Percentiles rank a stretch among this genome's conserved stretches.
Evolutionary conservation across 2,888 invertebrate genomes (phyloP).

Genomic region (Pyrrhosoma nymphula): DNA sequence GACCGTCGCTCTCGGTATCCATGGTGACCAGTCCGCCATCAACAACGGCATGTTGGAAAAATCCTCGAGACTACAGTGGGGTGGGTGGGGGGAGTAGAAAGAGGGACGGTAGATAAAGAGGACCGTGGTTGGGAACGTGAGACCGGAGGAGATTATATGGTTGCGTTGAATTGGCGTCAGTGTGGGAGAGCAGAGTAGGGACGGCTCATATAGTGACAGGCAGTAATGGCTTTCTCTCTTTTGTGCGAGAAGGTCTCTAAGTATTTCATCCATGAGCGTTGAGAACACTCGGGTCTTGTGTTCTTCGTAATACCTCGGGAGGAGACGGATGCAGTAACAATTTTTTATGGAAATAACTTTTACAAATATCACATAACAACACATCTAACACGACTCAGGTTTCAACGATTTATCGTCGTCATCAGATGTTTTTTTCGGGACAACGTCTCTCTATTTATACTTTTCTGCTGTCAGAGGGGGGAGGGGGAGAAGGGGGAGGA

Average conservation of each 20-base stretch:
- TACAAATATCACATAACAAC: no score
- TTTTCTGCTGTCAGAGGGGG: no score
- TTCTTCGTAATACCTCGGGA: no score
- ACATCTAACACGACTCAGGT: no score
- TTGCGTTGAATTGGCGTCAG: neutral
- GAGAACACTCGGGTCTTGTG: no score
- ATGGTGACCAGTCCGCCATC: neutral
- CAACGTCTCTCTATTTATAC: no score
- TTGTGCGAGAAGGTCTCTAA: neutral
- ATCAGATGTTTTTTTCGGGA: no score
- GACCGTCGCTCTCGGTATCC: neutral
- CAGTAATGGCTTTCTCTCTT: neutral
- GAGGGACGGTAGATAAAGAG: neutral
- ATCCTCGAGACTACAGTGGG: neutral
- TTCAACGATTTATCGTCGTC: no score
- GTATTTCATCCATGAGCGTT: neutral
- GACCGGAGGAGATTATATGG: neutral
- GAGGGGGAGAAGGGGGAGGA: no score
- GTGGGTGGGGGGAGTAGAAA: neutral
- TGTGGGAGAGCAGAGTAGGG: no score
- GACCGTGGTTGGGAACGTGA: neutral
- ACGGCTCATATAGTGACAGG: neutral
- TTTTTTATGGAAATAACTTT: no score
- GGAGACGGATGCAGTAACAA: no score
- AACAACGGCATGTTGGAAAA: slow-evolving; percentile 16